phyloP scores from a whole-genome alignment of 2,888 invertebrate genomes.

The Mesopsocus fuscifrons region DNA sequence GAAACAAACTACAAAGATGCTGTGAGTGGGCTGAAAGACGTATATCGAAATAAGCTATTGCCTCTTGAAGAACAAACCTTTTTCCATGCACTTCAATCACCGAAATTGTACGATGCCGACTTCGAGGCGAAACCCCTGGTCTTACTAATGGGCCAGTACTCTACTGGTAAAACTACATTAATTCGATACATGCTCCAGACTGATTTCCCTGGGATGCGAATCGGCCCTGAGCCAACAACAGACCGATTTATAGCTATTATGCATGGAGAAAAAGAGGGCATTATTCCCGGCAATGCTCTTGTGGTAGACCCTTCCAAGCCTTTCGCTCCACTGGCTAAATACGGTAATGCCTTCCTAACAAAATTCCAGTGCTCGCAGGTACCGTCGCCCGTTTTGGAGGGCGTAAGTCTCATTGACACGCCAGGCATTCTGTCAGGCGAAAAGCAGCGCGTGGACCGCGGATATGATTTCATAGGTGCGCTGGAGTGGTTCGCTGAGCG shows the following conservation, averaged over 20 bases:
- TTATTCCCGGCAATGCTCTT: slow-evolving; percentile 41
- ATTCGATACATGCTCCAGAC: slow-evolving; percentile 31
- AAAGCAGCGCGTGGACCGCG: slow-evolving; percentile 40
- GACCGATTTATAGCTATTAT: slow-evolving; percentile 43
- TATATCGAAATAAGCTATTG: slow-evolving; percentile 32
- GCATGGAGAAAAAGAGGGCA: slow-evolving; percentile 29
- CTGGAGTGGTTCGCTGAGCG: slow-evolving; percentile 48
- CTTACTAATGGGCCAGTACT: slow-evolving; percentile 41
- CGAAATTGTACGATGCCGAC: slow-evolving; percentile 35
- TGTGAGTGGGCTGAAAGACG: slow-evolving; percentile 34
- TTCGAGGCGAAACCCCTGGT: slow-evolving; percentile 48
- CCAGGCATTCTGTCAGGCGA: slow-evolving; percentile 39
- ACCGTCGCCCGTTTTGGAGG: slow-evolving; percentile 36
- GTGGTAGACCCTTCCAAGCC: slow-evolving; percentile 44
- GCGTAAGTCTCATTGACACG: slow-evolving; percentile 40
- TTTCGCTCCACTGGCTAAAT: slow-evolving; percentile 38
- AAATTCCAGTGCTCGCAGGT: slow-evolving; percentile 40
- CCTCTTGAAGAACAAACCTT: slow-evolving; percentile 31
- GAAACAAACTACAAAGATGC: slow-evolving; percentile 28
- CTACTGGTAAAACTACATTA: slow-evolving; percentile 39
- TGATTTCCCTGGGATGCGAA: slow-evolving; percentile 44
- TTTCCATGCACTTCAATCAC: slow-evolving; percentile 37
- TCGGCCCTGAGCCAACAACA: slow-evolving; percentile 45
- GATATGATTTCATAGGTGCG: slow-evolving; percentile 43
- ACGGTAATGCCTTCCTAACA: slow-evolving; percentile 44